A percentile compares a stretch with the other conserved stretches of the same genome.
Evolutionary conservation across 2,797 vertebrate genomes (phyloP).

Genomic region (Tangara arthus): DNA sequence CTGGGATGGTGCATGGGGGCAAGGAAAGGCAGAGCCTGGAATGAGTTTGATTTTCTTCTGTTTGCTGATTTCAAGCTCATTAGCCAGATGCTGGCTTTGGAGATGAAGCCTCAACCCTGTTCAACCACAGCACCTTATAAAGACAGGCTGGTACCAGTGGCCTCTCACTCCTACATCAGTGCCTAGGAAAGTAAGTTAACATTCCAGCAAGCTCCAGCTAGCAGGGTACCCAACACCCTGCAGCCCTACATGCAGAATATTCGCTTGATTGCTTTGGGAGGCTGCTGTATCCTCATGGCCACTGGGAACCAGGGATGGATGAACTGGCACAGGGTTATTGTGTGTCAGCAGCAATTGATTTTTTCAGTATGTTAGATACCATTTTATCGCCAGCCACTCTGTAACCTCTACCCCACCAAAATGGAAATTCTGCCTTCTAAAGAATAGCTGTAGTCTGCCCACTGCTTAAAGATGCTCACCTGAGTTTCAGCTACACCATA

Average conservation of each 20-base stretch:
- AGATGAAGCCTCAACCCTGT: neutral
- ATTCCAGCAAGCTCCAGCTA: neutral
- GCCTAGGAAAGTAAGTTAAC: neutral
- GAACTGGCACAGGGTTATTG: neutral
- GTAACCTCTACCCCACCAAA: neutral
- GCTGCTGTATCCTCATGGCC: neutral
- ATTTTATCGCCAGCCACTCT: neutral
- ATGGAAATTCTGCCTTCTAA: neutral
- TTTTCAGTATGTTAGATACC: neutral
- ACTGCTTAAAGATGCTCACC: neutral
- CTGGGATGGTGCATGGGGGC: neutral
- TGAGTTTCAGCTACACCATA: neutral
- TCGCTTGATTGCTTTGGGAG: neutral
- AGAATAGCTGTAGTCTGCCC: neutral
- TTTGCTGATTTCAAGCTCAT: neutral
- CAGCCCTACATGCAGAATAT: neutral
- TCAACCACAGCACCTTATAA: neutral
- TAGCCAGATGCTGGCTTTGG: neutral
- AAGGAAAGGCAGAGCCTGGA: neutral
- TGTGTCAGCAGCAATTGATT: neutral
- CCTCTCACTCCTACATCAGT: neutral
- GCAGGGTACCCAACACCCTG: neutral
- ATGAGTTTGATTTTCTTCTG: neutral
- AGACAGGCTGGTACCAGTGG: neutral
- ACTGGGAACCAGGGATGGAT: neutral